phyloP scores from a whole-genome alignment of 2,888 invertebrate genomes.

The Terebella lapidaria region DNA sequence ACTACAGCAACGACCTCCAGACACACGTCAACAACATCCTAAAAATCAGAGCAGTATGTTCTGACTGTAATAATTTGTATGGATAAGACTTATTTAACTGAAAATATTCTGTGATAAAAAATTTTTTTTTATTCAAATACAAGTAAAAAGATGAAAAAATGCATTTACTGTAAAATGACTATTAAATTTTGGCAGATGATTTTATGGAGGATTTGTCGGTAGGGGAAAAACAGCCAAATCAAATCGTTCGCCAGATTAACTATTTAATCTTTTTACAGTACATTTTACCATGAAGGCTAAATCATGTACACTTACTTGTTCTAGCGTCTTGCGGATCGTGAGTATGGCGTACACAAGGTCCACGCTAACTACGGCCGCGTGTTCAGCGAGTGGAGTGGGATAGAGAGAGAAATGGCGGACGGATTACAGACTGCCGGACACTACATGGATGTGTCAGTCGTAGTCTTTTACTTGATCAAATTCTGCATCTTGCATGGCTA shows the following conservation, averaged over 20 bases:
- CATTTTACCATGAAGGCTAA: no score
- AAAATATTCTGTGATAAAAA: no score
- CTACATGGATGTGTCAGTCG: slow-evolving; percentile 63
- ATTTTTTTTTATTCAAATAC: no score
- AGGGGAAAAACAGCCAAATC: no score
- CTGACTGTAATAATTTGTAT: no score
- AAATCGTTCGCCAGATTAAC: no score
- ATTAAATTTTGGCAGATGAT: no score
- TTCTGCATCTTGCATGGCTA: not conserved
- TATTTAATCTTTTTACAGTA: no score
- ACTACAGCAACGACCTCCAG: slow-evolving; percentile 70
- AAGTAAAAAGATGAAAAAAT: no score
- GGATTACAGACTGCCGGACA: slow-evolving; percentile 66
- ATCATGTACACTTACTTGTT: no score
- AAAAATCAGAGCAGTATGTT: slow-evolving; percentile 53
- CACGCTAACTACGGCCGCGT: slow-evolving; percentile 77
- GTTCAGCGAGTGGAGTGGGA: slow-evolving; percentile 80
- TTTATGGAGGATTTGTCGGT: no score
- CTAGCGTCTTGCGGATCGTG: slow-evolving; percentile 65
- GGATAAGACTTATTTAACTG: not conserved
- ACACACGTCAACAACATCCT: slow-evolving; percentile 49
- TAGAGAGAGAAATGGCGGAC: slow-evolving; percentile 74
- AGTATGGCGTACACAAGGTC: slow-evolving; percentile 72
- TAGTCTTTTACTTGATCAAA: not conserved
- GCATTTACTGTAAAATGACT: no score